phyloP scores from a whole-genome alignment of 2,888 invertebrate species.

The Aromia moschata region DNA sequence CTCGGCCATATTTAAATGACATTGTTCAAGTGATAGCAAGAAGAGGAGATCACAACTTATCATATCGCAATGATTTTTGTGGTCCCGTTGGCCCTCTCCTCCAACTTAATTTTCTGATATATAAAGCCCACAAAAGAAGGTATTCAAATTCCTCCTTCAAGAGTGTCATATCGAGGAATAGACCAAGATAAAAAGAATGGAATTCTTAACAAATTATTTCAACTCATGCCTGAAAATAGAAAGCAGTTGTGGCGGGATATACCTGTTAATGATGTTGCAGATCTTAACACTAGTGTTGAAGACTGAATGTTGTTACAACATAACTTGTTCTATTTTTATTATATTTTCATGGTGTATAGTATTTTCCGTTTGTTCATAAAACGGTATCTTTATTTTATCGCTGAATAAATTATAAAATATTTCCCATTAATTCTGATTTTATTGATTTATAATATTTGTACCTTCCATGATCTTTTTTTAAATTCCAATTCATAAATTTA shows the following conservation, averaged over 20 bases:
- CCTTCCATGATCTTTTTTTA: too few relatives aligned
- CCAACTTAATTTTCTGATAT: constrained; percentile 1
- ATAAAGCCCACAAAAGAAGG: constrained; percentile 7
- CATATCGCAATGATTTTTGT: constrained; percentile 5
- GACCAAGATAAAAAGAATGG: background rate
- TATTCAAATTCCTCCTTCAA: background rate
- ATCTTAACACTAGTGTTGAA: too few relatives aligned
- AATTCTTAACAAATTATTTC: constrained; percentile 3
- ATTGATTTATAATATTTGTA: too few relatives aligned
- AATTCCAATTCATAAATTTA: too few relatives aligned
- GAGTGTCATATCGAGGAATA: background rate
- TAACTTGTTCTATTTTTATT: too few relatives aligned
- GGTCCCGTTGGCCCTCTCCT: constrained; percentile 2
- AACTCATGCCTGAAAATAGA: constrained; percentile 11
- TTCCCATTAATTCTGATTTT: too few relatives aligned
- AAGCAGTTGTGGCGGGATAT: constrained; percentile 10
- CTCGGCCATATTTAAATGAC: constrained; percentile 7
- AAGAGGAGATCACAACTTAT: constrained; percentile 1
- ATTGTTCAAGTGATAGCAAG: constrained; percentile 8
- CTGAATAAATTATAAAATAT: too few relatives aligned
- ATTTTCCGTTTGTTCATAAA: too few relatives aligned
- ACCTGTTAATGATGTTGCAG: constrained; percentile 10
- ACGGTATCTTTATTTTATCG: too few relatives aligned
- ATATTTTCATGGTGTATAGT: too few relatives aligned
- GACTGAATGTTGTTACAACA: too few relatives aligned